Evolutionary conservation across 2,797 vertebrate genomes (phyloP), one percentile per base, ranked within the genome.

Genomic region (Pygocentrus nattereri): DNA sequence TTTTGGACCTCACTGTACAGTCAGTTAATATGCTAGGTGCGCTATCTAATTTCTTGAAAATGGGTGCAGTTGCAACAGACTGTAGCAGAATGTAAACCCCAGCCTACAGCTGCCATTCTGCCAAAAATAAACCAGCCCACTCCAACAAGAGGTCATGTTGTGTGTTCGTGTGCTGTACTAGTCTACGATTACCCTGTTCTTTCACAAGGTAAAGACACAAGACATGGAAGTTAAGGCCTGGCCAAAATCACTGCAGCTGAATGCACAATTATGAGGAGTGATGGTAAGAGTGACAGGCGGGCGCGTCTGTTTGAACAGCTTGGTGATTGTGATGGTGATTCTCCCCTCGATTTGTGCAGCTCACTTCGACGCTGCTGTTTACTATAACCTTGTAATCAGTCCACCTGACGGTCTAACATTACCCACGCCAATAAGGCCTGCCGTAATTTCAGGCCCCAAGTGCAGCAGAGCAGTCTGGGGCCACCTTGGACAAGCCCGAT

Each of bases 301-400:
- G 82, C 67, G 84, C 77, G 38, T 92, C 88, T 87, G 89, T 93
- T 92, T 95, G 91, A 95, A 94, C 92, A 87, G 86, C 87, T 84
- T 92, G 92, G 94, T 95, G 92, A 95, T 93, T 94, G 90, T 92
- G 94, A 92, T 93, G 85, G 87, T 86, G 74, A 80, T 74, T 65
- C 76, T 65, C n/a, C n/a, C 76, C 68, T 68, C 89, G 91, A 87
- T 89, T 87, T 80, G 88, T 86, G 90, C 89, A 87, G 89, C 7
- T 62, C 83, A 83, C 81, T 94, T 93, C 93, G 91, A 94, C 92
- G 87, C 89, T 91, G 93, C 94, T 96, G 95, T 96, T 97, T 96
- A 96, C 94, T 84, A 85, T 92, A 93, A 93, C 91, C 92, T 95
- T 92, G 91, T 95, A 96, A 96, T 97, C 96, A 97, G 88, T 90